These are phyloP conservation scores for Hyperoplus immaculatus DNA, from an alignment of 2,797 vertebrate genomes.

Conservation along the genomic window DNA sequence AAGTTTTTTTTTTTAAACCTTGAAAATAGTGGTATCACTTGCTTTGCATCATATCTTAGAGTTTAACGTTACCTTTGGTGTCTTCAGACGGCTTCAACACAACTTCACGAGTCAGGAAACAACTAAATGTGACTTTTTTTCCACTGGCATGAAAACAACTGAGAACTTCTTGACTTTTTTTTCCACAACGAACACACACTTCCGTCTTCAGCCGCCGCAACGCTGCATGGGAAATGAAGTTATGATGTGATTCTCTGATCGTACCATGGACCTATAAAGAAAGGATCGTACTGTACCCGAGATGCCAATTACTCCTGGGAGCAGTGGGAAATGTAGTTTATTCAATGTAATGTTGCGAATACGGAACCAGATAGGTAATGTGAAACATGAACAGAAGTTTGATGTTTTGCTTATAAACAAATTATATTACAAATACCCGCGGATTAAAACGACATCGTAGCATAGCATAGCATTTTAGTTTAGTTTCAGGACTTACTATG, in stretches of 20 bases:
- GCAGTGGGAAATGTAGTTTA: constrained; percentile 60
- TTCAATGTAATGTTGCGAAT: constrained; percentile 46
- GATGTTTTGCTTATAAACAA: constrained; percentile 39
- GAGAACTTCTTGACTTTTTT: constrained; percentile 73
- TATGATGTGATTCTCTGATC: fast-evolving
- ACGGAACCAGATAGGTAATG: constrained; percentile 59
- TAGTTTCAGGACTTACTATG: not conserved
- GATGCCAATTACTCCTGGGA: fast-evolving
- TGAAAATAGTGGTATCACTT: not conserved
- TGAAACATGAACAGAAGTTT: not conserved
- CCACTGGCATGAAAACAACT: constrained; percentile 65
- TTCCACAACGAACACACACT: constrained; percentile 68
- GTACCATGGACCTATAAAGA: too few relatives aligned
- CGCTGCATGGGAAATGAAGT: constrained; percentile 67
- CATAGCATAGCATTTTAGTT: not conserved
- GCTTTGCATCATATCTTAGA: not conserved
- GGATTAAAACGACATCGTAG: not conserved
- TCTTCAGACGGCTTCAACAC: constrained; percentile 46
- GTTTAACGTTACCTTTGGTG: constrained; percentile 56
- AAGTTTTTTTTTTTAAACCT: not conserved
- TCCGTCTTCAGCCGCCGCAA: constrained; percentile 50
- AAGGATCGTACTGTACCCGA: constrained; percentile 40
- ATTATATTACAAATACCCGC: not conserved
- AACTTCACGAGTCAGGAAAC: constrained; percentile 26
- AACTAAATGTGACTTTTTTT: constrained; percentile 55